phyloP scores from a whole-genome alignment of 2,888 invertebrate genomes.

The Venusia cambrica region DNA sequence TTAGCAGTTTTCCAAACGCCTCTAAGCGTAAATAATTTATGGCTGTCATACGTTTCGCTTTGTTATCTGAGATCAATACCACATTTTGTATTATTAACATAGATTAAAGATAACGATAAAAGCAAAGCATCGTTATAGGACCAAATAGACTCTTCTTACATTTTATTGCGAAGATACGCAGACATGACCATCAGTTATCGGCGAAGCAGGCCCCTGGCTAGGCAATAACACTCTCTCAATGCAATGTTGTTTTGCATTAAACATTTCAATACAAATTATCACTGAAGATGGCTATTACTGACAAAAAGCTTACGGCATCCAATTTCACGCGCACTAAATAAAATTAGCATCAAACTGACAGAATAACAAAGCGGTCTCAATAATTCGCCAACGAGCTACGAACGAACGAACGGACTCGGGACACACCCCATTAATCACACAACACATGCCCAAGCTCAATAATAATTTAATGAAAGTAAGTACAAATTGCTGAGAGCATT shows the following conservation, averaged over 20 bases:
- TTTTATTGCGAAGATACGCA: conserved; percentile 52
- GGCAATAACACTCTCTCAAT: conserved; percentile 39
- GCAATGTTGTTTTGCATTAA: conserved; percentile 48
- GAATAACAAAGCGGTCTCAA: conserved; percentile 72
- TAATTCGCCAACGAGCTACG: conserved; percentile 70
- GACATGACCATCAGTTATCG: conserved; percentile 42
- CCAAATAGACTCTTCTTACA: conserved; percentile 52
- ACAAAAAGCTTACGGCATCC: conserved; percentile 58
- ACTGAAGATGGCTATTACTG: conserved; percentile 38
- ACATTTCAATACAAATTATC: conserved; percentile 62
- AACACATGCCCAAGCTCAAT: conserved; percentile 45
- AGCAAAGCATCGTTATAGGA: conserved; percentile 62
- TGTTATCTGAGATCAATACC: conserved; percentile 10
- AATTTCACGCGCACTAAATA: conserved; percentile 78
- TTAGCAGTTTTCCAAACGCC: too few relatives aligned
- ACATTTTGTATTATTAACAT: conserved; percentile 20
- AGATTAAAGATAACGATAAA: conserved; percentile 60
- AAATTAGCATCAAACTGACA: conserved; percentile 72
- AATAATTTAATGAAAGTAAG: conserved; percentile 57
- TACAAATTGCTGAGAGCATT: conserved; percentile 48
- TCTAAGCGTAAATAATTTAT: too few relatives aligned
- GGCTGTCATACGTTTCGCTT: conserved; percentile 5
- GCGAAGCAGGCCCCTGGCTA: conserved; percentile 34
- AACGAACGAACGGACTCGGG: conserved; percentile 47
- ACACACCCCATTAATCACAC: conserved; percentile 58